Base-by-base conservation (phyloP, 1,140 invertebrate genomes). In the Vanessa tameamea region DNA sequence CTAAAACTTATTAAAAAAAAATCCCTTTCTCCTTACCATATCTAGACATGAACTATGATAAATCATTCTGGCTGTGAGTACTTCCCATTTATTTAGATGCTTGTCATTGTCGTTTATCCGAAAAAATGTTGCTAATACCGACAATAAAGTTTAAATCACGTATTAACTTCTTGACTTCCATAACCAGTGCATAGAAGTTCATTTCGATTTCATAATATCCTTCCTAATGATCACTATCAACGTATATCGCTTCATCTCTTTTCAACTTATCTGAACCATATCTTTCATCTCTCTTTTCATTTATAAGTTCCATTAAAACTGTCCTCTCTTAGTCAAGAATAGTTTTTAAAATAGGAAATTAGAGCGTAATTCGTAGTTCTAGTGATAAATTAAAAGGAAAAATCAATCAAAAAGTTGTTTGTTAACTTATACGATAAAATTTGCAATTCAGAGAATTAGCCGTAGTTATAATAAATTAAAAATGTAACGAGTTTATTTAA, bases 51-150 rank as follows among this genome's bases (percentile, higher is more conserved):
- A 88, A 84, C 79, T 87, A 87, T 85, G 82, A 79, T 86, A 84
- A 90, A 91, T 92, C 91, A 92, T 92, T 87, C 91, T 91, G 91
- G 91, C 91, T 92, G 91, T 92, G 91, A 92, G 79, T 85, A 87
- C 75, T 89, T 87, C 83, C 84, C 82, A 73, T 85, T 87, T 82
- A 66, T 89, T 91, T 89, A 90, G 86, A 87, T 69, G 85, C 83
- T 82, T 86, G 73, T 80, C 85, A 84, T 80, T 59, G 68, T 79
- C 78, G 78, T 82, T 85, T 82, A 76, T 80, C 77, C 75, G 69
- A 78, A 72, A 75, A 37, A 71, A 71, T 77, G 77, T 82, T 78
- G 80, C 81, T 81, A 84, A 83, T 80, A 86, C 79, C 86, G 83
- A 88, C 87, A 88, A 87, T 88, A 90, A 90, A 75, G 50, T 64